Evolutionary conservation across 1,140 invertebrate genomes (phyloP).

Genomic region (Musca vetustissima): DNA sequence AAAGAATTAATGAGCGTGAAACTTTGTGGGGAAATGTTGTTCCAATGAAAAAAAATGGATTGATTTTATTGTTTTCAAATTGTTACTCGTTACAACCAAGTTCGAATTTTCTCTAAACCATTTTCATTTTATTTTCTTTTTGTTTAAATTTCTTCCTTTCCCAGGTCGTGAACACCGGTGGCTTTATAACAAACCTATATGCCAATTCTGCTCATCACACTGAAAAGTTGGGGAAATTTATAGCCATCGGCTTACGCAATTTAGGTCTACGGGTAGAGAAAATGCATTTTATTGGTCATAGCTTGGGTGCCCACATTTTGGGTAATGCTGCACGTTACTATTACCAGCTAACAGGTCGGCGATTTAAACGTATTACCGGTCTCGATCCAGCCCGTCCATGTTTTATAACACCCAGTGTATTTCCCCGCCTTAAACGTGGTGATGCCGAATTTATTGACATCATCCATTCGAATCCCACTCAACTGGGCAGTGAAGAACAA

Average conservation of each 20-base stretch:
- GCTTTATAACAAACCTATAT: constrained; percentile 49
- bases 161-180: constrained; percentile 40
- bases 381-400: constrained; percentile 68
- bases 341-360: constrained; percentile 40
- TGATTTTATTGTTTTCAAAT: too few relatives aligned
- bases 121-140: not conserved
- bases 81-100: too few relatives aligned
- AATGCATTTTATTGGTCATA: constrained; percentile 53
- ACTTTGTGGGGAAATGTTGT: too few relatives aligned
- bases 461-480: constrained; percentile 43
- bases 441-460: constrained; percentile 2
- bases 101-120: too few relatives aligned
- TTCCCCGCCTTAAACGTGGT: constrained; percentile 54
- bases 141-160: not conserved
- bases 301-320: constrained; percentile 60
- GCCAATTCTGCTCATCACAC: constrained; percentile 52
- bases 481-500: not conserved
- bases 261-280: constrained; percentile 36
- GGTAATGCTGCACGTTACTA: constrained; percentile 58
- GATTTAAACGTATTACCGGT: constrained; percentile 60
- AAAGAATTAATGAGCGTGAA: too few relatives aligned
- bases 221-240: constrained; percentile 41
- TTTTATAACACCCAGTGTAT: constrained; percentile 55
- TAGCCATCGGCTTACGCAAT: constrained; percentile 41
- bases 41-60: too few relatives aligned